A percentile compares a stretch with the other conserved stretches of the same genome.
These are phyloP conservation scores for Girardia tigrina DNA, from an alignment of 2,888 invertebrate genomes.

Conservation along the genomic window DNA sequence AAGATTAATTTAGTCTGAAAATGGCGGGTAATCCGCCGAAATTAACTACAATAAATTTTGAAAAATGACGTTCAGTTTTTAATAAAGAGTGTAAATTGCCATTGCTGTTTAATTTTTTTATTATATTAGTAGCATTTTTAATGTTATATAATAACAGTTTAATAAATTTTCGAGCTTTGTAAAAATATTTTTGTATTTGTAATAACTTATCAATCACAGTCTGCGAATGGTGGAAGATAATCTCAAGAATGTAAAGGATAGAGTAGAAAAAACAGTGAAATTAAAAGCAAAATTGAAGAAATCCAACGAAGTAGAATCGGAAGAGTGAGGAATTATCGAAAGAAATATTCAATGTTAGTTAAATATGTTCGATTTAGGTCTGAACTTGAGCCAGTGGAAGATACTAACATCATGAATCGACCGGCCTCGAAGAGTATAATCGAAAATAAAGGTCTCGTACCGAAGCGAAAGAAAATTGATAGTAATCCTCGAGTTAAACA, in stretches of 20 bases:
- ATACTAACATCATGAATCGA: neutral
- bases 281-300: neutral
- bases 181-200: neutral
- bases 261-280: neutral
- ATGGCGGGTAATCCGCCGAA: too few species aligned
- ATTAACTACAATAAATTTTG: too few species aligned
- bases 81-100: too few species aligned
- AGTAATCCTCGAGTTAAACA: conserved; percentile 89
- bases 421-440: neutral
- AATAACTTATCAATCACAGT: neutral
- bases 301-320: neutral
- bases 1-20: too few species aligned
- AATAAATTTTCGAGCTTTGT: neutral
- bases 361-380: neutral
- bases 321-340: neutral
- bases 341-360: neutral
- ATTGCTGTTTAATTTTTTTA: too few species aligned
- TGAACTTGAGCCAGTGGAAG: neutral
- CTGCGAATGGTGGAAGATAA: neutral
- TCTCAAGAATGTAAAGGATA: neutral
- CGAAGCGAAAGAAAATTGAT: conserved; percentile 74
- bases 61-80: too few species aligned
- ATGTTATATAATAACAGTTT: neutral
- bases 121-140: neutral
- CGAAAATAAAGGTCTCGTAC: conserved; percentile 65